Evolutionary conservation across 2,113 vertebrate genomes (phyloP).

Genomic region (Marmota monax): DNA sequence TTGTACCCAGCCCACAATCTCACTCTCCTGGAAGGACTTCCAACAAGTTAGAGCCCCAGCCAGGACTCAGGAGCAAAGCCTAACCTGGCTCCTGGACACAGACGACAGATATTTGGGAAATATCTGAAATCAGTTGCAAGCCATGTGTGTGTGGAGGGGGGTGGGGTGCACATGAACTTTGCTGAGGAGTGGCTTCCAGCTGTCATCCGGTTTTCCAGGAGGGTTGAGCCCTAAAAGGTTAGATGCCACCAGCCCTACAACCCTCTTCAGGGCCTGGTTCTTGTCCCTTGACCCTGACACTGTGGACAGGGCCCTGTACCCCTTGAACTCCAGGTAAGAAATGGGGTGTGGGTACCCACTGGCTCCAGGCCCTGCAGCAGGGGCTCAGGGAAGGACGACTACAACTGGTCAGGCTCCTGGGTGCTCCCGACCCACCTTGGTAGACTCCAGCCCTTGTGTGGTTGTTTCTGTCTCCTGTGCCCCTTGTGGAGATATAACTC

Average conservation of each 20-base stretch:
- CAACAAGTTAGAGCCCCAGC: background rate
- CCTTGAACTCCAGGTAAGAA: background rate
- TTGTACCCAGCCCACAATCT: background rate
- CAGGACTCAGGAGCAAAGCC: background rate
- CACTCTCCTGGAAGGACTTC: background rate
- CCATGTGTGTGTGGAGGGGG: background rate
- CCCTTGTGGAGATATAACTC: background rate
- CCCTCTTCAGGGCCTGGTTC: background rate
- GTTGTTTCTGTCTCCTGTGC: background rate
- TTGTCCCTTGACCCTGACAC: background rate
- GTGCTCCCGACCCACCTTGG: background rate
- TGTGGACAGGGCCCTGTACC: background rate
- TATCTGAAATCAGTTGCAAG: background rate
- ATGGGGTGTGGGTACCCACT: background rate
- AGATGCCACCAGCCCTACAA: background rate
- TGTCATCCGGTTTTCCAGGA: background rate
- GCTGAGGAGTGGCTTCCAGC: background rate
- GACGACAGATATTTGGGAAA: background rate
- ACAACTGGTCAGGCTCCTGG: background rate
- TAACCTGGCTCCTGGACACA: background rate
- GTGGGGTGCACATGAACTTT: background rate
- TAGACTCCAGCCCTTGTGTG: background rate
- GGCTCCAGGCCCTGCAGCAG: background rate
- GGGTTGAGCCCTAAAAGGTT: background rate
- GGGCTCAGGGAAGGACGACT: background rate